A percentile compares a stretch with the other conserved stretches of the same genome.
Evolutionary conservation across 1,140 invertebrate genomes (phyloP).

Genomic region (Portunus trituberculatus): DNA sequence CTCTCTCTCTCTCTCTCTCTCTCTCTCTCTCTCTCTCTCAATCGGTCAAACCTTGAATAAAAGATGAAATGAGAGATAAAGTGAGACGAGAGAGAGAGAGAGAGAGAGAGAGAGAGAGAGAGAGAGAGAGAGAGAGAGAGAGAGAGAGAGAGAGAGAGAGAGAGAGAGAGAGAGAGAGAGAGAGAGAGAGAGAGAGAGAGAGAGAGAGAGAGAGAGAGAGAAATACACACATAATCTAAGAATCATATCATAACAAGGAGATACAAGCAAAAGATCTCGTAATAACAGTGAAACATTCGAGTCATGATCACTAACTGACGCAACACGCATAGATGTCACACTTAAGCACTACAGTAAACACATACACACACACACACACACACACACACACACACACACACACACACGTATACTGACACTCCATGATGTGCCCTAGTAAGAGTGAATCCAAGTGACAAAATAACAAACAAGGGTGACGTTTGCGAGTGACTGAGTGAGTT

Average conservation of each 20-base stretch:
- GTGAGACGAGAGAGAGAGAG: conserved; percentile 38
- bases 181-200: conserved; percentile 37
- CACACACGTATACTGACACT: neutral
- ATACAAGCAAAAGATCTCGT: neutral
- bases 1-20: neutral
- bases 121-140: conserved; percentile 64
- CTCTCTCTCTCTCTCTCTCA: neutral
- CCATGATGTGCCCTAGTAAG: too few species aligned
- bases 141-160: conserved; percentile 67
- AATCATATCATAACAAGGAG: too few species aligned
- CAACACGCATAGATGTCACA: too few species aligned
- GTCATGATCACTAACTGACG: too few species aligned
- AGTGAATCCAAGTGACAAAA: too few species aligned
- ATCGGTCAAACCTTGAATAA: neutral
- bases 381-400: neutral
- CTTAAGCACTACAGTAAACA: too few species aligned
- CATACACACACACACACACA: neutral
- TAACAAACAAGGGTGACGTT: too few species aligned
- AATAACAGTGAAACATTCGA: too few species aligned
- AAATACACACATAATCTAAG: too few species aligned
- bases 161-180: conserved; percentile 35
- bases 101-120: conserved; percentile 54
- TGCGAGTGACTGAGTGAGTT: too few species aligned
- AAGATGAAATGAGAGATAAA: conserved; percentile 30
- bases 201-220: conserved; percentile 45